Conservation (phyloP, 2,888 invertebrate species). For the Thyatira batis region DNA sequence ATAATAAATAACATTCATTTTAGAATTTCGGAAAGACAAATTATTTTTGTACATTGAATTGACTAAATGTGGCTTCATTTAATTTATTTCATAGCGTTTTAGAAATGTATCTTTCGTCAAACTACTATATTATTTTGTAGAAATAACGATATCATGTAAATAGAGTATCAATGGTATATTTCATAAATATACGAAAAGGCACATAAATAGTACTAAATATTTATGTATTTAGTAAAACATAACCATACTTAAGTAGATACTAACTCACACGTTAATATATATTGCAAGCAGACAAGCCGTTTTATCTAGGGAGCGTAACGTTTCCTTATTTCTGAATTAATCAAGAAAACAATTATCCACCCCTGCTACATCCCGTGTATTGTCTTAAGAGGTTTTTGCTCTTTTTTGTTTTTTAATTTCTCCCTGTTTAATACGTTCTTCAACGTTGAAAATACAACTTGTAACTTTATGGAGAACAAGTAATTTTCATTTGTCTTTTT, state of each 20-base stretch:
- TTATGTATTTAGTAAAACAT: neutral
- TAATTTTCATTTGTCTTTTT: conserved; percentile 5
- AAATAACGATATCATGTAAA: no score
- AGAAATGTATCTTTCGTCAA: no score
- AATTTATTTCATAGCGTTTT: no score
- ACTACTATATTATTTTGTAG: no score
- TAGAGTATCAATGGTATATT: no score
- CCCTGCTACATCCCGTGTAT: conserved; percentile 46
- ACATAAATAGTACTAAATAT: no score
- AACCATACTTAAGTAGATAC: neutral
- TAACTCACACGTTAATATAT: neutral
- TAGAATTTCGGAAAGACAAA: no score
- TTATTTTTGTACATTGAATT: no score
- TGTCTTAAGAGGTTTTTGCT: conserved; percentile 7
- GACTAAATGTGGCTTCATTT: no score
- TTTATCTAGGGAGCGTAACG: conserved; percentile 15
- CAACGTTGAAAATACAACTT: conserved; percentile 23
- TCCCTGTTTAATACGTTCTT: conserved; percentile 3
- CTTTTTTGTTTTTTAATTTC: conserved; percentile 5
- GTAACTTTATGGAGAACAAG: conserved; percentile 11
- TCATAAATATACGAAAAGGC: no score
- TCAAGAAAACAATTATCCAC: conserved; percentile 70
- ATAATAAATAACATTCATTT: no score
- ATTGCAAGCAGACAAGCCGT: neutral
- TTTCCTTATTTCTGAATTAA: conserved; percentile 60